Base-by-base conservation (phyloP, 2,888 invertebrate species). In the Cephus runcator region DNA sequence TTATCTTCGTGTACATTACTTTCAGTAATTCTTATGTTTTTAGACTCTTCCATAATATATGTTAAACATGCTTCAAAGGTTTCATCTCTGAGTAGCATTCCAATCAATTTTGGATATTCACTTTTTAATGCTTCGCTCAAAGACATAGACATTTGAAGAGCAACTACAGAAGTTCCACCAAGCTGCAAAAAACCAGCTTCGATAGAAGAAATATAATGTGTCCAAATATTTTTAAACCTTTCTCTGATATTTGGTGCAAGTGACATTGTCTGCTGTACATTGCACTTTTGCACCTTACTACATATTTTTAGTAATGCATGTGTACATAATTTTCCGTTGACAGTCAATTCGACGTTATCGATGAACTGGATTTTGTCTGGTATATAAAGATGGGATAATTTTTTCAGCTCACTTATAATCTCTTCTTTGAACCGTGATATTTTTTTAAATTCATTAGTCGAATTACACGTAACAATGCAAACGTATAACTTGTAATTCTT, bases 121-220 rank as follows among this genome's bases (percentile, higher is more conserved):
- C 88, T 85, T 12, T 92, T 91, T 56, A 89, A 89, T 34, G 83
- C 82, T 35, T 92, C 85, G 75, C 94, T 93, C 75, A 96, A 87
- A 84, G 93, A 93, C 83, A 93, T 93, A 69, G 93, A 92, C 77
- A 96, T 92, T 82, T 95, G 93, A 12, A 96, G 91, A 30, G 95
- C 96, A 40, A 93, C 90, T 80, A 97, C 92, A 0, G 97, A 97
- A 85, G 94, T 94, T 4, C 96, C 97, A 36, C 97, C 96, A 75
- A 93, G 88, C 69, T 93, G 91, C 78, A 93, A 90, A 90, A 95
- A 95, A 78, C 93, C 93, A 82, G 90, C 91, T 88, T 81, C 79
- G 4, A 74, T 80, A 34, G 40, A 76, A n/a, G 80, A 80, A 56
- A 89, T 85, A 85, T 83, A 85, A 69, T 85, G 83, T 75, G 76